phyloP scores from a whole-genome alignment of 2,113 vertebrate genomes.

The Misgurnus mizolepis region DNA sequence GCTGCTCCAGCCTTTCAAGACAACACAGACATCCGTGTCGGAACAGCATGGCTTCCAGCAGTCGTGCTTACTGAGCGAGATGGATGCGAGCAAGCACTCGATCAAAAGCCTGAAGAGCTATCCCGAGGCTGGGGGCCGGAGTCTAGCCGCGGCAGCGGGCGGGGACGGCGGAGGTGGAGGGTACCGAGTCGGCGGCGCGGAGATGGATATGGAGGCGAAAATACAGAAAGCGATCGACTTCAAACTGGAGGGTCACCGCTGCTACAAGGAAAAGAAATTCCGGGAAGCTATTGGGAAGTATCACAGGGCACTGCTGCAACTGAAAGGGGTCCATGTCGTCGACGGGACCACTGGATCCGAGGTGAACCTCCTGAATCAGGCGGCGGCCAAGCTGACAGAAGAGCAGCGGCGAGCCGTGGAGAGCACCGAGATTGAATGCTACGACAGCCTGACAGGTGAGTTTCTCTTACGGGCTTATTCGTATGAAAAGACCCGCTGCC shows the following conservation, averaged over 20 bases:
- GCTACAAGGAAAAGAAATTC: conserved; percentile 93
- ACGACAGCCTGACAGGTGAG: conserved; percentile 89
- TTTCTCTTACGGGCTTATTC: not conserved
- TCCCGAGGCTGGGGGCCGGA: conserved; percentile 77
- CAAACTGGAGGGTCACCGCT: conserved; percentile 87
- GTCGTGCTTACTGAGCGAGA: conserved; percentile 70
- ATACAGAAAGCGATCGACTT: conserved; percentile 89
- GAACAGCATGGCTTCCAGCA: conserved; percentile 79
- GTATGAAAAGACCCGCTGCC: conserved; percentile 1
- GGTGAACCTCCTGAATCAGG: conserved; percentile 73
- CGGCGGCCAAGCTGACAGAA: conserved; percentile 76
- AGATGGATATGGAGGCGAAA: conserved; percentile 82
- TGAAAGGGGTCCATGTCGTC: conserved; percentile 83
- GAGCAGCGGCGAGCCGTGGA: conserved; percentile 86
- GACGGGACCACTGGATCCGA: conserved; percentile 75
- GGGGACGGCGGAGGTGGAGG: conserved; percentile 62
- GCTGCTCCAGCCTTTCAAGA: conserved; percentile 67
- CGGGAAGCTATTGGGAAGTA: conserved; percentile 92
- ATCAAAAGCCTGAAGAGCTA: conserved; percentile 78
- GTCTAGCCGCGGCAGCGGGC: conserved; percentile 76
- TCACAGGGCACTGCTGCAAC: conserved; percentile 88
- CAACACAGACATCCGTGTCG: conserved; percentile 68
- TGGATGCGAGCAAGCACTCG: conserved; percentile 77
- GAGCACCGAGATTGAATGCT: conserved; percentile 91
- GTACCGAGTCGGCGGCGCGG: conserved; percentile 65